A percentile compares a stretch with the other conserved stretches of the same genome.
These are phyloP conservation scores for Sialis lutaria DNA, from an alignment of 2,888 invertebrate species.

Conservation along the genomic window DNA sequence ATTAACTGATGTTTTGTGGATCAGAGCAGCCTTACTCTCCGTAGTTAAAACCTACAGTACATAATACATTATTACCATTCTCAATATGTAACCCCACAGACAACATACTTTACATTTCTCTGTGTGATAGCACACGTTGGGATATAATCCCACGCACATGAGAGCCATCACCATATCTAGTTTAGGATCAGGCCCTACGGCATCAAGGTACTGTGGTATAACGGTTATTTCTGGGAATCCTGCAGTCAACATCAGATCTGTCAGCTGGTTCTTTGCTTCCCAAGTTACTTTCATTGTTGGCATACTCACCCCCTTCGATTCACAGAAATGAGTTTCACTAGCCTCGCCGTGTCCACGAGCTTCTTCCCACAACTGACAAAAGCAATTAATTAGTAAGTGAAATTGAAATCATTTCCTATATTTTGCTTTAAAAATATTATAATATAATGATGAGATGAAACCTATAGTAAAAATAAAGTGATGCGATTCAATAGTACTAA, in stretches of 20 bases:
- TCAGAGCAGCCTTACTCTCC: conserved; percentile 84
- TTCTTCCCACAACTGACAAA: conserved; percentile 37
- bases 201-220: conserved; percentile 54
- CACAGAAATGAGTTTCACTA: conserved; percentile 73
- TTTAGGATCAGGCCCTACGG: conserved; percentile 55
- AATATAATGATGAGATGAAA: neutral
- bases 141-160: conserved; percentile 83
- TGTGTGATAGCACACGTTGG: conserved; percentile 90
- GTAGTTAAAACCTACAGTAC: conserved; percentile 66
- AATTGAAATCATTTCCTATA: no score
- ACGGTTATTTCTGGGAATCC: conserved; percentile 87
- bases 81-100: neutral
- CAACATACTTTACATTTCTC: conserved; percentile 70
- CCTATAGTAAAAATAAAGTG: no score
- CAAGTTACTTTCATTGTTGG: conserved; percentile 80
- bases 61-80: neutral
- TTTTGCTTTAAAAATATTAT: no score
- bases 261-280: conserved; percentile 65
- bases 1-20: conserved; percentile 95
- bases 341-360: conserved; percentile 50
- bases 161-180: conserved; percentile 73
- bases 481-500: conserved; percentile 13
- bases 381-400: neutral
- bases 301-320: conserved; percentile 74
- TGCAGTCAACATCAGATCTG: conserved; percentile 39